Percentiles rank a stretch among this genome's conserved stretches.
phyloP scores from a whole-genome alignment of 2,113 vertebrate genomes.

The Lutjanus erythropterus region DNA sequence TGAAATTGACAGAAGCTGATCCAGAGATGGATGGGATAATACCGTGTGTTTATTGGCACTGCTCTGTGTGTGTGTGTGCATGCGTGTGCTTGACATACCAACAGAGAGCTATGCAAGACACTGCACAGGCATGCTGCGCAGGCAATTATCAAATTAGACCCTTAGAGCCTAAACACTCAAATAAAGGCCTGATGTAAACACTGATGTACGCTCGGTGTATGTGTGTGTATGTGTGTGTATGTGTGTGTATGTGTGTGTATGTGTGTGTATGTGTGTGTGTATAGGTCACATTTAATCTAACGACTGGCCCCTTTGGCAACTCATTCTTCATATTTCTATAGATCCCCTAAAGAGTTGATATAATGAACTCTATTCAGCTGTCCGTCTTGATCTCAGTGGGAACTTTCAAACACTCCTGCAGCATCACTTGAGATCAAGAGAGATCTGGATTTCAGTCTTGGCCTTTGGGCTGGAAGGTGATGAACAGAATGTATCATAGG shows the following conservation, averaged over 20 bases:
- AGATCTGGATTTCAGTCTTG: neutral
- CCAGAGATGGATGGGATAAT: neutral
- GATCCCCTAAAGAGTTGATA: neutral
- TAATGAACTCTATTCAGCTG: conserved; percentile 18
- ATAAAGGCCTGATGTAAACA: neutral
- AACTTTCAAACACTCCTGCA: conserved; percentile 2
- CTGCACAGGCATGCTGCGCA: conserved; percentile 35
- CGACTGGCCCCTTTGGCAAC: conserved; percentile 5
- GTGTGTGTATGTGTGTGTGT: conserved; percentile 20
- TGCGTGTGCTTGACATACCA: neutral
- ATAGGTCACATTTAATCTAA: neutral
- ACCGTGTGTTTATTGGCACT: neutral
- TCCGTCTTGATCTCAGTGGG: conserved; percentile 1
- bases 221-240: conserved; percentile 8
- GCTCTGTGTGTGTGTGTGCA: conserved; percentile 3
- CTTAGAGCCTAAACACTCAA: neutral
- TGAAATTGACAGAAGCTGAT: neutral
- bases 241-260: conserved; percentile 12
- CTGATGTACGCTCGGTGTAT: neutral
- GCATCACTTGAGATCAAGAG: neutral
- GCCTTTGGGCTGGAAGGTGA: neutral
- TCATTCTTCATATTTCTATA: conserved; percentile 13
- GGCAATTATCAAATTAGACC: conserved; percentile 47
- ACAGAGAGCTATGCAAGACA: conserved; percentile 2
- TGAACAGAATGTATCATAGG: no score